Percentiles rank a stretch among this genome's conserved stretches.
Conservation (phyloP, 2,888 invertebrate species). For the Synergus japonicus region DNA sequence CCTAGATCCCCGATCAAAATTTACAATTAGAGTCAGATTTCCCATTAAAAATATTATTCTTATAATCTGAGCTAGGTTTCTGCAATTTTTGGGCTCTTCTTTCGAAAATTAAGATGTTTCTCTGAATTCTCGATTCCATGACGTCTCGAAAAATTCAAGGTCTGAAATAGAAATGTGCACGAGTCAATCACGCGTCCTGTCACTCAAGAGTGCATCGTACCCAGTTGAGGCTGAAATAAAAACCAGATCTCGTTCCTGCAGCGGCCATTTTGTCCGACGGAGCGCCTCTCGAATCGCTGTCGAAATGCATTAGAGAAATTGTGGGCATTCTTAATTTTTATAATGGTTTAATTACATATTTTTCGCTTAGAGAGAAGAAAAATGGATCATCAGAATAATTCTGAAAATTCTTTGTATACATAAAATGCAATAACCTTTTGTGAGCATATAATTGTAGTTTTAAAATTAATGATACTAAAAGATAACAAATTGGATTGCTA, state of each 20-base stretch:
- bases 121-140: constrained; percentile 34
- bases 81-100: not conserved
- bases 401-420: no score
- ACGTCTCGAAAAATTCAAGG: constrained; percentile 43
- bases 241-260: constrained; percentile 58
- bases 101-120: not conserved
- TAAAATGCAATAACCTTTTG: not conserved
- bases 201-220: constrained; percentile 51
- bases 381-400: not conserved
- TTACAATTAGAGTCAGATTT: constrained; percentile 60
- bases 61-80: not conserved
- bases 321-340: constrained; percentile 26
- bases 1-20: constrained; percentile 82
- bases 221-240: constrained; percentile 55
- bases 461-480: not conserved
- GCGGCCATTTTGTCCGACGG: constrained; percentile 42
- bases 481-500: not conserved
- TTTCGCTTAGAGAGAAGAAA: not conserved
- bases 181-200: constrained; percentile 64
- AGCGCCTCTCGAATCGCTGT: constrained; percentile 17
- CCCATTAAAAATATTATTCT: constrained; percentile 17
- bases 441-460: not conserved
- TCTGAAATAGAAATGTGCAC: constrained; percentile 64
- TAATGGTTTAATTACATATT: not conserved
- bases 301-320: constrained; percentile 25